Conservation (phyloP, 2,888 invertebrate genomes). For the Piscicola geometra region DNA sequence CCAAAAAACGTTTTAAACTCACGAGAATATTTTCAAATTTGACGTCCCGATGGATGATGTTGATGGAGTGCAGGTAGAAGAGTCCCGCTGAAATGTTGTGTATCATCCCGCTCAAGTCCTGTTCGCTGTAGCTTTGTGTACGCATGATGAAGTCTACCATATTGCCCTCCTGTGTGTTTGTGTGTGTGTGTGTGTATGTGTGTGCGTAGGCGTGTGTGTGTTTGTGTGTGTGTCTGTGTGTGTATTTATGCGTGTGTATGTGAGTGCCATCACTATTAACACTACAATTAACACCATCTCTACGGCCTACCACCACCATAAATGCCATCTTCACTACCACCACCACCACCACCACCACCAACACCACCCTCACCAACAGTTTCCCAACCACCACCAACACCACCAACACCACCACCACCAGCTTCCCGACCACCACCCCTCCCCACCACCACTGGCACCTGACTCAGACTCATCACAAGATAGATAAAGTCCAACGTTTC, state of each 20-base stretch:
- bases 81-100: slow-evolving; percentile 81
- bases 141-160: slow-evolving; percentile 13
- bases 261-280: too few relatives aligned
- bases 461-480: slow-evolving; percentile 89
- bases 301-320: too few relatives aligned
- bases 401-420: not conserved
- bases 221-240: too few relatives aligned
- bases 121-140: slow-evolving; percentile 84
- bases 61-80: slow-evolving; percentile 84
- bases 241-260: too few relatives aligned
- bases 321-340: too few relatives aligned
- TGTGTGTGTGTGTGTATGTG: too few relatives aligned
- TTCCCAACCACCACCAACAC: not conserved
- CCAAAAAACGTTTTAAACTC: slow-evolving; percentile 47
- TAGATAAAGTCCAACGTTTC: slow-evolving; percentile 81
- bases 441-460: slow-evolving; percentile 57
- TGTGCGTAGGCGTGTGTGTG: too few relatives aligned
- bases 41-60: slow-evolving; percentile 94
- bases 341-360: too few relatives aligned
- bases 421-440: not conserved
- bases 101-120: slow-evolving; percentile 86
- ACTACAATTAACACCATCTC: too few relatives aligned
- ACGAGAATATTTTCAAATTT: slow-evolving; percentile 97
- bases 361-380: too few relatives aligned
- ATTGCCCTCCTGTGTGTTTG: slow-evolving; percentile 32